These are phyloP conservation scores for Oryzias melastigma DNA, from an alignment of 2,113 vertebrate genomes.

Conservation along the genomic window DNA sequence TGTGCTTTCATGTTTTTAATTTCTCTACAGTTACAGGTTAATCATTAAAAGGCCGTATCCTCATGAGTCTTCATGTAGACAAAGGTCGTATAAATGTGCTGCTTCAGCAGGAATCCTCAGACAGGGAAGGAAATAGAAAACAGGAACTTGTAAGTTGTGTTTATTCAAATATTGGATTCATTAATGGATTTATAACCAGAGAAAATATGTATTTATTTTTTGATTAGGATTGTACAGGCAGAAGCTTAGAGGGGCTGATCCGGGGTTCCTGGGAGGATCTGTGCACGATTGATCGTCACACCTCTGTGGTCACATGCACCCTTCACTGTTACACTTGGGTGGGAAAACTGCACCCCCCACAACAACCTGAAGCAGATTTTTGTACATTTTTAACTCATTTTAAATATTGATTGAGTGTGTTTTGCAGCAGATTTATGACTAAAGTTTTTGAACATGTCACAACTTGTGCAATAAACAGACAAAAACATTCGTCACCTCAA, in stretches of 20 bases:
- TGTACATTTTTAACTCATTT: too few relatives aligned
- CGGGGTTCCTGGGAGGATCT: too few relatives aligned
- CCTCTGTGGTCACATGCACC: slow-evolving; percentile 42
- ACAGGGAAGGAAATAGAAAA: slow-evolving; percentile 41
- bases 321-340: slow-evolving; percentile 42
- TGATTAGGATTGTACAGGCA: too few relatives aligned
- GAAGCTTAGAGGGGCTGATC: too few relatives aligned
- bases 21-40: slow-evolving; percentile 64
- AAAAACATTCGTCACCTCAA: too few relatives aligned
- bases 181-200: background rate
- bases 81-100: slow-evolving; percentile 64
- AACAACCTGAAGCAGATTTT: slow-evolving; percentile 10
- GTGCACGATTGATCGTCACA: slow-evolving; percentile 6
- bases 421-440: too few relatives aligned
- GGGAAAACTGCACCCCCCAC: slow-evolving; percentile 49
- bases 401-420: too few relatives aligned
- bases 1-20: background rate
- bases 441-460: too few relatives aligned
- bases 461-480: too few relatives aligned
- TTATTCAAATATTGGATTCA: slow-evolving; percentile 37
- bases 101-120: background rate
- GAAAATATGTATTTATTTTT: background rate
- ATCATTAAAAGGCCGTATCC: slow-evolving; percentile 80
- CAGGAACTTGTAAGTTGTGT: slow-evolving; percentile 18
- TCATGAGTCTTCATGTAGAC: slow-evolving; percentile 59